Evolutionary conservation across 2,113 vertebrate genomes (phyloP), one percentile per base, ranked within the genome.

Genomic region (Rutilus rutilus): DNA sequence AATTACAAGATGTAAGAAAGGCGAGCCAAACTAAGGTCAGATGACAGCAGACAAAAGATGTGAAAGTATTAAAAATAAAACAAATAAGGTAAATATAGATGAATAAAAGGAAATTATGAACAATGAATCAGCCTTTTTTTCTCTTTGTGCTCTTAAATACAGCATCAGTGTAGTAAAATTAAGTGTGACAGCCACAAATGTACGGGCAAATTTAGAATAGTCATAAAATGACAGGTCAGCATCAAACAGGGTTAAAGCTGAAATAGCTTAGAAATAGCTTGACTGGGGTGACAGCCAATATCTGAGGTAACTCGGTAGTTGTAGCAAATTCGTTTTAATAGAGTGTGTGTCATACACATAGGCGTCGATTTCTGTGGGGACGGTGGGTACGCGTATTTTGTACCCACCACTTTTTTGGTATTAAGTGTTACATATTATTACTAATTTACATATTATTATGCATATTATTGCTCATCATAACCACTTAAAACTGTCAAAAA

Each of bases 51-150:
- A 74, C 71, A 47, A 47, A 47, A 23, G 11, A 47, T 74, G 5
- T 47, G 21, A n/a, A 74, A 74, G 39, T 74, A 74, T 74, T 47
- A 25, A 15, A 64, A 74, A 71, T 71, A 71, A 39, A 69, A 69
- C 33, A 39, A 69, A 36, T 36, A 45, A 47, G 2, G 5, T 45
- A 15, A n/a, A 45, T 47, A 45, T 74, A 74, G 39, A 74, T 47
- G 69, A 45, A 73, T 73, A 45, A 73, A 39, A 12, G 21, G 19
- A 42, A 45, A 74, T 45, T n/a, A 73, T 73, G 21, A n/a, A n/a
- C n/a, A n/a, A n/a, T n/a, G n/a, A n/a, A n/a, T n/a, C n/a, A n/a
- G 12, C 6, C 3, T 74, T 54, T 21, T 73, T n/a, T 45, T 6
- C 6, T 5, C 21, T 47, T 74, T 74, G 12, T 6, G 21, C 33